Conservation (phyloP, 2,113 vertebrate species). For the Callipepla californica region DNA sequence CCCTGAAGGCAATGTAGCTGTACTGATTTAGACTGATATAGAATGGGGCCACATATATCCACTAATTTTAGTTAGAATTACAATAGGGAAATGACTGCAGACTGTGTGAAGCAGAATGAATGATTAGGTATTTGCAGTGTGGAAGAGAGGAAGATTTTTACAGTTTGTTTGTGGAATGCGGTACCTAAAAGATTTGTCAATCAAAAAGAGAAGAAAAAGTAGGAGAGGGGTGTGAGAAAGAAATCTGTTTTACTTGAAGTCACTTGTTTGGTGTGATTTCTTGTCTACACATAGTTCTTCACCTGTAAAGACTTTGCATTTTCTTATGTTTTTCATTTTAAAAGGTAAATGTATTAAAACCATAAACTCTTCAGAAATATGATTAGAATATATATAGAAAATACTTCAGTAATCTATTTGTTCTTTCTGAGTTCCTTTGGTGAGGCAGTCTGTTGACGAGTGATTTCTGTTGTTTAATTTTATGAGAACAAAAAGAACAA, state of each 20-base stretch:
- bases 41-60: neutral
- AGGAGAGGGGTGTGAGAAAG: neutral
- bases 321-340: neutral
- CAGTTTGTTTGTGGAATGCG: neutral
- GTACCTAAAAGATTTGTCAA: neutral
- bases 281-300: neutral
- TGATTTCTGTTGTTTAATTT: constrained; percentile 24
- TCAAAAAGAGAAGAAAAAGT: neutral
- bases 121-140: neutral
- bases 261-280: neutral
- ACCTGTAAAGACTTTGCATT: neutral
- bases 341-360: neutral
- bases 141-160: neutral
- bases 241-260: neutral
- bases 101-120: neutral
- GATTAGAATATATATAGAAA: neutral
- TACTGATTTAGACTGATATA: neutral
- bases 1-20: neutral
- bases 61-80: neutral
- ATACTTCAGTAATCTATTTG: neutral
- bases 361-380: neutral
- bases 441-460: neutral
- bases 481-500: neutral
- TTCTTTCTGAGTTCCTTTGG: neutral
- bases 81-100: neutral